Evolutionary conservation across 2,797 vertebrate genomes (phyloP).

Genomic region (Silurus lanzhouensis): DNA sequence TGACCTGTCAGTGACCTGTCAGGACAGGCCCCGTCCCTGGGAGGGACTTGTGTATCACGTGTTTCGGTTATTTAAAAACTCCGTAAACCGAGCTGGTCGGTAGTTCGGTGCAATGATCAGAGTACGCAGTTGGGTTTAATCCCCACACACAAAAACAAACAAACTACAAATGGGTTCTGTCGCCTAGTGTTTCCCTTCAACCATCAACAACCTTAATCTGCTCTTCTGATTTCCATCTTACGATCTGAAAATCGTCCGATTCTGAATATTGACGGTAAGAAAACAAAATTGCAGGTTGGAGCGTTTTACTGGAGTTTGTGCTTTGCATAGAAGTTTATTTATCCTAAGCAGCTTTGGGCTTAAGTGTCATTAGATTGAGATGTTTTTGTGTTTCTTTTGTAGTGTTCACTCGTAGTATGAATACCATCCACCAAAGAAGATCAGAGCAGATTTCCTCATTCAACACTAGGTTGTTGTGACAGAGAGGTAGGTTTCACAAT

Average conservation of each 20-base stretch:
- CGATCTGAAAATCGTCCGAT: slow-evolving; percentile 45
- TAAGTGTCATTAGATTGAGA: background rate
- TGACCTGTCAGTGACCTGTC: background rate
- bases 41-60: slow-evolving; percentile 27
- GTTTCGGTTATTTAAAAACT: slow-evolving; percentile 47
- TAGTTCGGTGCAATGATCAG: background rate
- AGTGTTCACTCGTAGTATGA: slow-evolving; percentile 36
- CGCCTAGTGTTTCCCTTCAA: slow-evolving; percentile 64
- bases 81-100: fast-evolving
- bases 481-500: slow-evolving; percentile 29
- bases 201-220: slow-evolving; percentile 60
- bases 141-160: background rate
- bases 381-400: background rate
- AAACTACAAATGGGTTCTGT: slow-evolving; percentile 72
- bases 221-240: slow-evolving; percentile 55
- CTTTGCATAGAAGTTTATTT: background rate
- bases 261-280: slow-evolving; percentile 59
- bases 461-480: slow-evolving; percentile 24
- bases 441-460: slow-evolving; percentile 21
- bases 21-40: slow-evolving; percentile 24
- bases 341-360: too few species aligned
- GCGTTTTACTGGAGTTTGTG: background rate
- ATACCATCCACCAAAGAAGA: slow-evolving; percentile 25
- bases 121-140: slow-evolving; percentile 48
- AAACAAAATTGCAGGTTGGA: background rate